A percentile compares a stretch with the other conserved stretches of the same genome.
Evolutionary conservation across 2,888 invertebrate species (phyloP).

Genomic region (Chloroclysta siterata): DNA sequence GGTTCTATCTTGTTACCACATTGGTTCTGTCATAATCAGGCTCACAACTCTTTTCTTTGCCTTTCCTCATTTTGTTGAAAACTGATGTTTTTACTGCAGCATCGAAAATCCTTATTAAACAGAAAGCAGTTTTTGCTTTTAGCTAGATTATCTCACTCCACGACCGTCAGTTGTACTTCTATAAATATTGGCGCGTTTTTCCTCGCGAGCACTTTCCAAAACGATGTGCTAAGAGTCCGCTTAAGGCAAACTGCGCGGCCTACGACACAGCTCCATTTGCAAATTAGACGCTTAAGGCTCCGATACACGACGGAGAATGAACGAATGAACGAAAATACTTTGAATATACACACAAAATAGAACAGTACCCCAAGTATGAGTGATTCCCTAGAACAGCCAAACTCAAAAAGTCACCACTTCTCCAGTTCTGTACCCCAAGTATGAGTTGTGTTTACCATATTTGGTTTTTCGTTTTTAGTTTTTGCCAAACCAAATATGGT

Average conservation of each 20-base stretch:
- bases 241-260: slow-evolving; percentile 79
- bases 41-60: too few relatives aligned
- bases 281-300: slow-evolving; percentile 67
- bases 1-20: too few relatives aligned
- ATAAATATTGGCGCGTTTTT: slow-evolving; percentile 50
- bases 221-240: slow-evolving; percentile 68
- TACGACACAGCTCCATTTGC: slow-evolving; percentile 81
- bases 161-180: slow-evolving; percentile 23
- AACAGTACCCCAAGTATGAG: too few relatives aligned
- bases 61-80: background rate
- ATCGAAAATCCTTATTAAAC: background rate
- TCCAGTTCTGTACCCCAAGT: too few relatives aligned
- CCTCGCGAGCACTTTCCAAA: slow-evolving; percentile 57
- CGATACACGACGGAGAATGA: background rate
- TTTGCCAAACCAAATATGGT: too few relatives aligned
- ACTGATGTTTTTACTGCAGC: background rate
- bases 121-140: background rate
- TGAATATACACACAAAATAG: too few relatives aligned
- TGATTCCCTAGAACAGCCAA: too few relatives aligned
- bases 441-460: too few relatives aligned
- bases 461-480: too few relatives aligned
- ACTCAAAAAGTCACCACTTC: too few relatives aligned
- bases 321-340: too few relatives aligned
- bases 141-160: slow-evolving; percentile 7
- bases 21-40: too few relatives aligned